Evolutionary conservation across 2,888 invertebrate species (phyloP), one percentile per base, ranked within the genome.

Genomic region (Trichopoda pennipes): DNA sequence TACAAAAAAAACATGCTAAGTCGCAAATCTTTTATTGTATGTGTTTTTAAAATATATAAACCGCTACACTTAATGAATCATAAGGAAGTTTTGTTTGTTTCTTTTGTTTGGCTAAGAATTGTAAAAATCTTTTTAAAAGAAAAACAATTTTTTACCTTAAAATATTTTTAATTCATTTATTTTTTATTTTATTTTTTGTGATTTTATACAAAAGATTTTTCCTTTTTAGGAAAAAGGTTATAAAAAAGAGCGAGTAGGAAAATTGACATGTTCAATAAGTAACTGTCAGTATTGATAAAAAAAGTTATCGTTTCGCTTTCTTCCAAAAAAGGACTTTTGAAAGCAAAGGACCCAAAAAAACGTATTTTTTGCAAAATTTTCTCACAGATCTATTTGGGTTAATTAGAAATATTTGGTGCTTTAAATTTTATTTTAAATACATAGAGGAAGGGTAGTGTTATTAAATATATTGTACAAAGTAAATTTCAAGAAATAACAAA

Each of bases 161-260:
- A 79, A 78, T 78, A 83, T 72, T 6, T 69, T 82, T 74, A 78
- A 70, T 86, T n/a, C n/a, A n/a, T n/a, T n/a, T n/a, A n/a, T n/a
- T n/a, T n/a, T n/a, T n/a, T n/a, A n/a, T n/a, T n/a, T 84, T 73
- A 28, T 28, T 28, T 83, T 35, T 60, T 19, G 55, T 38, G 49
- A 51, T 70, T 74, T 72, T 44, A 53, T 19, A 82, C 75, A 82
- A 79, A 63, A 63, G 79, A 56, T 64, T 77, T 58, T 55, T 49
- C 47, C 49, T 35, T 68, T 51, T 19, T 14, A 7, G 10, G 28
- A 32, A 19, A 28, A 12, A 73, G 63, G 69, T 55, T 49, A 61
- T 73, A 69, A 38, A 51, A 38, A 47, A 63, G 14, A 68, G 47
- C 9, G 55, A 69, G 44, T 60, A 55, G 47, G 47, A 61, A 42